Percentiles rank a stretch among this genome's conserved stretches.
These are phyloP conservation scores for Leptinotarsa haldemani DNA, from an alignment of 2,888 invertebrate genomes.

Conservation along the genomic window DNA sequence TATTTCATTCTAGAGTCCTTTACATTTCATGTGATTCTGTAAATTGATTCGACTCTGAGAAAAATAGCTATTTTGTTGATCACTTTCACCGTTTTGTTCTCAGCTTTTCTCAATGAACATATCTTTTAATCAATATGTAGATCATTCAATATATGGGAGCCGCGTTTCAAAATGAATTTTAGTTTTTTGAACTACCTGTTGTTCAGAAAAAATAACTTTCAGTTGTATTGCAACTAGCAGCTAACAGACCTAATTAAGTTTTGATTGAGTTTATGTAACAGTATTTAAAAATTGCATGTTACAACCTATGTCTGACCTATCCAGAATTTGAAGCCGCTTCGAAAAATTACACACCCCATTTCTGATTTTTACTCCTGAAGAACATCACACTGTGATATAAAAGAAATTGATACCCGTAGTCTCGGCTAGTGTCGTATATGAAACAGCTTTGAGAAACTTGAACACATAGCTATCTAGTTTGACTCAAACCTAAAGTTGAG, in stretches of 20 bases:
- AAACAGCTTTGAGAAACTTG: neutral
- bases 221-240: neutral
- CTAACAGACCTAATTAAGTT: constrained; percentile 1
- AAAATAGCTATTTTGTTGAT: too few species aligned
- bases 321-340: constrained; percentile 37
- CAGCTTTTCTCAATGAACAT: neutral
- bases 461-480: neutral
- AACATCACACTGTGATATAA: too few species aligned
- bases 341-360: too few species aligned
- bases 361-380: too few species aligned
- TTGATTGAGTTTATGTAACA: neutral
- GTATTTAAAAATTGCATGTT: constrained; percentile 47
- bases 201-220: neutral
- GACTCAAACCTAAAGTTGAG: too few species aligned
- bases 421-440: neutral
- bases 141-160: too few species aligned
- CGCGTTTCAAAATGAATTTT: too few species aligned
- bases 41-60: too few species aligned
- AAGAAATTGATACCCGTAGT: neutral
- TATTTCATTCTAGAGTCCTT: too few species aligned
- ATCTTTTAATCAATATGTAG: too few species aligned
- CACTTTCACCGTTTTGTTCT: neutral
- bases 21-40: too few species aligned
- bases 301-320: constrained; percentile 54
- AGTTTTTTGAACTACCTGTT: neutral